phyloP scores from a whole-genome alignment of 2,797 vertebrate species.

The Notolepis coatsorum region DNA sequence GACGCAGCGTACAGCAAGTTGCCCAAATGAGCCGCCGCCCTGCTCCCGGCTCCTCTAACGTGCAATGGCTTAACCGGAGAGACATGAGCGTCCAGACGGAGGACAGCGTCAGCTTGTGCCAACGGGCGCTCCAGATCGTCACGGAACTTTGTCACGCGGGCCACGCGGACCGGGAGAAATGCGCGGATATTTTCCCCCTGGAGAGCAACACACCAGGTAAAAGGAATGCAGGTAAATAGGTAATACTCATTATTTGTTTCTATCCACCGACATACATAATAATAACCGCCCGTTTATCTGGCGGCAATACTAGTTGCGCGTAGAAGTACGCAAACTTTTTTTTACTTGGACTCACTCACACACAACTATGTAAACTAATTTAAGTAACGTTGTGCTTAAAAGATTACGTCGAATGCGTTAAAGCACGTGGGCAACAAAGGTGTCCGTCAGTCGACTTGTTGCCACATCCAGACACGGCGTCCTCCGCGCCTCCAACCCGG shows the following conservation, averaged over 20 bases:
- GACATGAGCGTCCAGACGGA: conserved; percentile 91
- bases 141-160: conserved; percentile 95
- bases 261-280: too few species aligned
- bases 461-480: too few species aligned
- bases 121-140: conserved; percentile 94
- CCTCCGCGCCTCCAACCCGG: conserved; percentile 22
- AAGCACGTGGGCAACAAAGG: too few species aligned
- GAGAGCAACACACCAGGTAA: conserved; percentile 89
- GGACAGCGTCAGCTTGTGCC: conserved; percentile 92
- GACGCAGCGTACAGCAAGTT: conserved; percentile 60
- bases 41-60: conserved; percentile 75
- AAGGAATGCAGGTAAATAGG: conserved; percentile 88
- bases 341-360: too few species aligned
- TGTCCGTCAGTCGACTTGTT: too few species aligned
- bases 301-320: too few species aligned
- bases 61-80: conserved; percentile 87
- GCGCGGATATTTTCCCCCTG: conserved; percentile 90
- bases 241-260: conserved; percentile 26
- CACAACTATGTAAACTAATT: too few species aligned
- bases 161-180: conserved; percentile 93
- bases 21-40: conserved; percentile 75
- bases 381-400: too few species aligned
- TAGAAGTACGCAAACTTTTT: too few species aligned
- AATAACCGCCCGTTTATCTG: too few species aligned
- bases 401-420: too few species aligned